Conservation (phyloP, 2,888 invertebrate genomes). For the Erannis defoliaria region DNA sequence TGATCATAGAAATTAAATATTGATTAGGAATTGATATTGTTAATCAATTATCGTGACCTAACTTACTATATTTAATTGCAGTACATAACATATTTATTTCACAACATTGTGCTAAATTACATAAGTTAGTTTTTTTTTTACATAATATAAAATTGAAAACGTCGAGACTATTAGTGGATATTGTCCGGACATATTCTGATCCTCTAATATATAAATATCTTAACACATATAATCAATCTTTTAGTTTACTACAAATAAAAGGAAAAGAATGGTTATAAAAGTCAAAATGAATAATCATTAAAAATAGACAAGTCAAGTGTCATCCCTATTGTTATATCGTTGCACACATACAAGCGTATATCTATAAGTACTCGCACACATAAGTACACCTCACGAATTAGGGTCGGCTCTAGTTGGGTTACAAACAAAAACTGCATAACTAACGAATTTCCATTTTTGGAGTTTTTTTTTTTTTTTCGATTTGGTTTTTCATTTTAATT, state of each 20-base stretch:
- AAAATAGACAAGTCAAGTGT: conserved; percentile 32
- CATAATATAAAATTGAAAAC: no score
- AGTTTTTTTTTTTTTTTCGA: background rate
- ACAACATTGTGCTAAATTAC: no score
- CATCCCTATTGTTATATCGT: conserved; percentile 71
- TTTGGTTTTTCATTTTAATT: background rate
- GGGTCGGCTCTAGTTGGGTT: conserved; percentile 72
- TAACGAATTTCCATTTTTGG: conserved; percentile 35
- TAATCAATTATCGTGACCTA: no score
- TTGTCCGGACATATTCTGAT: background rate
- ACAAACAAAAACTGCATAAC: conserved; percentile 49
- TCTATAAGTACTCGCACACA: conserved; percentile 51
- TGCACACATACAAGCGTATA: conserved; percentile 52
- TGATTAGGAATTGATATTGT: no score
- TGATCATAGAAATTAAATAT: no score
- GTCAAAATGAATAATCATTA: background rate
- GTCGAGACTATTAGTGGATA: background rate
- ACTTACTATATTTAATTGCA: no score
- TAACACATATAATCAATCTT: conserved; percentile 1
- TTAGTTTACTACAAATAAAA: conserved; percentile 15
- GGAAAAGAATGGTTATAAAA: background rate
- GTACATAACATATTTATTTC: no score
- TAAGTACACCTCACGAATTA: conserved; percentile 73
- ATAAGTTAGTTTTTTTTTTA: no score
- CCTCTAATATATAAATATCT: conserved; percentile 8